phyloP scores from a whole-genome alignment of 2,797 vertebrate genomes.

The Rhyacichthys aspro region DNA sequence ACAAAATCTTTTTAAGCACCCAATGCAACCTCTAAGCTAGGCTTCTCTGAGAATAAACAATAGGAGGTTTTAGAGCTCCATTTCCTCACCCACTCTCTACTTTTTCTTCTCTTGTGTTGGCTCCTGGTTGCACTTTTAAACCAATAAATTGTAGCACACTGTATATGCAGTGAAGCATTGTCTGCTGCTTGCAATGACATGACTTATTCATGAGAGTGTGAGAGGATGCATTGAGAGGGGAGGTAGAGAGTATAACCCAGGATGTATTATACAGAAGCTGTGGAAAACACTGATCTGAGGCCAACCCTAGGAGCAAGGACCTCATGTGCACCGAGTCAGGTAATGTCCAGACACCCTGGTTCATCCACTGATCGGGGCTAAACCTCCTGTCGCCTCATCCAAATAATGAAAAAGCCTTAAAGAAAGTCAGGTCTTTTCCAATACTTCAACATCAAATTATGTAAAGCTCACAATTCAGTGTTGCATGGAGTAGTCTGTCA shows the following conservation, averaged over 20 bases:
- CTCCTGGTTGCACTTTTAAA: conserved; percentile 34
- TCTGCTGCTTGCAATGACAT: conserved; percentile 56
- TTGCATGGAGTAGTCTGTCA: too few species aligned
- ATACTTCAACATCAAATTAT: too few species aligned
- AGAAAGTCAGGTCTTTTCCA: too few species aligned
- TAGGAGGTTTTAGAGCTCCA: conserved; percentile 52
- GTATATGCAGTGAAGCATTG: conserved; percentile 38
- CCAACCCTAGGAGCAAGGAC: conserved; percentile 27
- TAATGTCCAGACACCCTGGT: background rate
- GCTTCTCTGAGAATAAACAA: conserved; percentile 64
- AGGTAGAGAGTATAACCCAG: conserved; percentile 21
- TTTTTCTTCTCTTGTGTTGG: conserved; percentile 29
- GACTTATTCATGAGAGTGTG: conserved; percentile 64
- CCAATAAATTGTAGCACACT: conserved; percentile 15
- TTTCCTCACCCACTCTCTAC: conserved; percentile 31
- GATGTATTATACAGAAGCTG: conserved; percentile 1
- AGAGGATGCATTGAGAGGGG: conserved; percentile 12
- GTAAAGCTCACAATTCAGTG: too few species aligned
- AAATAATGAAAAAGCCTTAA: too few species aligned
- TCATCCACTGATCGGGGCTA: too few species aligned
- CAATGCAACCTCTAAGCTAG: conserved; percentile 56
- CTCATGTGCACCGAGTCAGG: conserved; percentile 16
- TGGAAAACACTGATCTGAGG: conserved; percentile 12
- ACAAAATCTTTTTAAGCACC: conserved; percentile 60
- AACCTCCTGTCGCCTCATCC: too few species aligned